These are phyloP conservation scores for Chloropsis cyanopogon DNA, from an alignment of 2,113 vertebrate genomes.

Conservation along the genomic window DNA sequence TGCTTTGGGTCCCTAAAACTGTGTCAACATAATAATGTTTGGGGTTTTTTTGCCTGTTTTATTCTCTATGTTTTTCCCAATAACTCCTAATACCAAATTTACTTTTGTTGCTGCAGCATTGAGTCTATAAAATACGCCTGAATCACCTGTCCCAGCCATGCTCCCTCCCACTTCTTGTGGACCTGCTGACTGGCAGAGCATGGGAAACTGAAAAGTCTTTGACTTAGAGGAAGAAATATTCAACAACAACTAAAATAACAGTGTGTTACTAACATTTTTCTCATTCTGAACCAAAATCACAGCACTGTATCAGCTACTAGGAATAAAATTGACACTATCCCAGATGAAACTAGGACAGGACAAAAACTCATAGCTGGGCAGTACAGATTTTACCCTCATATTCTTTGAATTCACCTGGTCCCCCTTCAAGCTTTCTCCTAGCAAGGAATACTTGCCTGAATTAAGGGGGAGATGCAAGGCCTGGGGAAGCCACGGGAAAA, in stretches of 20 bases:
- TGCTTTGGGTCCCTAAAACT: background rate
- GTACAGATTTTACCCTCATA: background rate
- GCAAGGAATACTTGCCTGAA: background rate
- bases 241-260: background rate
- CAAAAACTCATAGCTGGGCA: background rate
- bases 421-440: background rate
- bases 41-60: background rate
- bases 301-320: background rate
- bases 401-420: background rate
- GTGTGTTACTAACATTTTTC: background rate
- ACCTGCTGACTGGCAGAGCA: background rate
- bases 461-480: background rate
- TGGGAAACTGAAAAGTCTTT: background rate
- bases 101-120: background rate
- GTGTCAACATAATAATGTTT: background rate
- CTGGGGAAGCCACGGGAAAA: background rate
- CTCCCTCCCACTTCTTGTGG: background rate
- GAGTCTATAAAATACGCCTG: background rate
- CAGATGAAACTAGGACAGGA: background rate
- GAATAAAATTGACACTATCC: background rate
- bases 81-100: background rate
- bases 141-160: background rate
- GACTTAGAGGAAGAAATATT: background rate
- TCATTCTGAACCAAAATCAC: background rate
- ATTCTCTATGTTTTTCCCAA: background rate